A percentile compares a stretch with the other conserved stretches of the same genome.
phyloP scores from a whole-genome alignment of 2,888 invertebrate species.

The Gasteruption jaculator region DNA sequence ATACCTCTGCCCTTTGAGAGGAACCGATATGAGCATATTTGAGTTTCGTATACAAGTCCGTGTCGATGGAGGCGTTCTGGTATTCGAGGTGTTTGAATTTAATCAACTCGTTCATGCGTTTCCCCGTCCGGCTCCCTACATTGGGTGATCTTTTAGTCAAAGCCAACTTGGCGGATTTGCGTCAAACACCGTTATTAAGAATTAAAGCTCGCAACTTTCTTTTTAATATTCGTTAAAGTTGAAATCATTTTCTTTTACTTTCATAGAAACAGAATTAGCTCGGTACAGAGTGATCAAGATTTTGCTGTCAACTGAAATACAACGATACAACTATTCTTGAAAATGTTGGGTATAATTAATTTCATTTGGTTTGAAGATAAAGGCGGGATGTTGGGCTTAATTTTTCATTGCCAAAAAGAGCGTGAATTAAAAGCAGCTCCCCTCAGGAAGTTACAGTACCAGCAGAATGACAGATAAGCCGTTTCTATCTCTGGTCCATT shows the following conservation, averaged over 20 bases:
- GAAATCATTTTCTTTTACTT: too few species aligned
- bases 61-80: conserved; percentile 35
- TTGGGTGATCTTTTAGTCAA: conserved; percentile 34
- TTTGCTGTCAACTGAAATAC: too few species aligned
- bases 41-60: conserved; percentile 36
- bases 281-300: too few species aligned
- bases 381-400: conserved; percentile 35
- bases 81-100: conserved; percentile 51
- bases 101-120: conserved; percentile 49
- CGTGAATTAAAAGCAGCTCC: conserved; percentile 44
- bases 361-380: too few species aligned
- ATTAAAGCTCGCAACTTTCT: too few species aligned
- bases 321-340: too few species aligned
- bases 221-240: too few species aligned
- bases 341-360: too few species aligned
- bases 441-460: conserved; percentile 43
- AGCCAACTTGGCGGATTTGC: conserved; percentile 46
- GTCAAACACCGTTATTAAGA: conserved; percentile 49
- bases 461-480: conserved; percentile 48
- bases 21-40: conserved; percentile 49
- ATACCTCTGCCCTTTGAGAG: conserved; percentile 40
- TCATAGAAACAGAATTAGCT: too few species aligned
- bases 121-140: conserved; percentile 26
- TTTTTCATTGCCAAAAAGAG: conserved; percentile 42
- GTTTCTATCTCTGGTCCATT: conserved; percentile 48